These are phyloP conservation scores for Eurystomus gularis DNA, from an alignment of 2,113 vertebrate species.

Conservation along the genomic window DNA sequence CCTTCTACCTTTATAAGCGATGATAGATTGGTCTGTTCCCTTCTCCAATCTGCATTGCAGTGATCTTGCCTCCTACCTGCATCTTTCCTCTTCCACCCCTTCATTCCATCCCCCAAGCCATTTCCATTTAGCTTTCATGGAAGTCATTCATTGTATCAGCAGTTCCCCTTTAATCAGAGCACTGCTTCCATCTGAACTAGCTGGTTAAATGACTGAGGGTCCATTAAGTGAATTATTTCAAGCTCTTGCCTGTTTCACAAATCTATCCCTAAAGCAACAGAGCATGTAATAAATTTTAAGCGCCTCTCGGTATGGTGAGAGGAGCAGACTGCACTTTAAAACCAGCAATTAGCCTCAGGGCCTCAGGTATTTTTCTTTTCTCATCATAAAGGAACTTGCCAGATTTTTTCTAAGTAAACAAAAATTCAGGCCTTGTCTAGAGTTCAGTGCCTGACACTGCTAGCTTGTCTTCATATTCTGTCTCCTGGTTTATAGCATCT, in stretches of 20 bases:
- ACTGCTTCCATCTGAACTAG: background rate
- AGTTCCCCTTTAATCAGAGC: conserved; percentile 38
- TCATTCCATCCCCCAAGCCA: background rate
- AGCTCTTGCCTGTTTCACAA: background rate
- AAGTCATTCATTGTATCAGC: conserved; percentile 12
- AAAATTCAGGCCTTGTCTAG: background rate
- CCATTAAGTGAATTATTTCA: conserved; percentile 42
- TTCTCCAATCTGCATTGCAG: background rate
- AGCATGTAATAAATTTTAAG: background rate
- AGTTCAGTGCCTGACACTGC: background rate
- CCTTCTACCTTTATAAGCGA: background rate
- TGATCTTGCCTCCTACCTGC: background rate
- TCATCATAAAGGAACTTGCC: background rate
- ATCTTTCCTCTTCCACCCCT: background rate
- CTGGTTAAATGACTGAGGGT: background rate
- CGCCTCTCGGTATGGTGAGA: background rate
- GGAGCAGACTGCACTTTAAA: conserved; percentile 32
- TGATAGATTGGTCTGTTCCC: background rate
- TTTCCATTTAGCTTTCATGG: conserved; percentile 36
- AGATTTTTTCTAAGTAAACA: background rate
- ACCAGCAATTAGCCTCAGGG: conserved; percentile 17
- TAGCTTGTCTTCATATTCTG: background rate
- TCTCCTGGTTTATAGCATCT: background rate
- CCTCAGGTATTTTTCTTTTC: conserved; percentile 28
- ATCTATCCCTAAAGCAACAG: background rate